These are phyloP conservation scores for Silvanus unidentatus DNA, from an alignment of 2,888 invertebrate genomes.

Conservation along the genomic window DNA sequence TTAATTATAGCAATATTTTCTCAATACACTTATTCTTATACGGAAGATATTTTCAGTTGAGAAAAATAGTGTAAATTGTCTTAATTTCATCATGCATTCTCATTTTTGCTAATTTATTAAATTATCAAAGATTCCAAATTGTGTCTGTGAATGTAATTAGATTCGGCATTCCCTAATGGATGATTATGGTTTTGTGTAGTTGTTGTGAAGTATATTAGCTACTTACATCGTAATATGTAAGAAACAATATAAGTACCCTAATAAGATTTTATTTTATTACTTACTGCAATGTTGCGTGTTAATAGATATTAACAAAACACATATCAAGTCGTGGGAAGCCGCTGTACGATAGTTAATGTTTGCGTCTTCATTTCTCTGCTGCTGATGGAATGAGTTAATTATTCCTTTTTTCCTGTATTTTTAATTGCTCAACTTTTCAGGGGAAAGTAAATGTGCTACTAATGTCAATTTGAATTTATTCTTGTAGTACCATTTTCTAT, in stretches of 20 bases:
- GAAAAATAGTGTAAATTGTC: too few species aligned
- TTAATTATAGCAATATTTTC: too few species aligned
- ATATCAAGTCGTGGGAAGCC: slow-evolving; percentile 23
- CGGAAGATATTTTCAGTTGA: too few species aligned
- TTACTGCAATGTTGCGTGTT: slow-evolving; percentile 24
- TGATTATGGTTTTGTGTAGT: too few species aligned
- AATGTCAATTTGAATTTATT: neutral
- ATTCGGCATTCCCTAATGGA: too few species aligned
- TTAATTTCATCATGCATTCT: too few species aligned
- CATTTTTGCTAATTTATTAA: too few species aligned
- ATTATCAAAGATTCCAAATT: too few species aligned
- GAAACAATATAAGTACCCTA: slow-evolving; percentile 24
- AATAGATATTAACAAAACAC: slow-evolving; percentile 26
- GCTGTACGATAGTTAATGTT: slow-evolving; percentile 7
- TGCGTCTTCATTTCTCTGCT: slow-evolving; percentile 17
- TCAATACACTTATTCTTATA: too few species aligned
- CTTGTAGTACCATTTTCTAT: too few species aligned
- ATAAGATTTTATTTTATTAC: slow-evolving; percentile 26
- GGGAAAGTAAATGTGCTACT: neutral
- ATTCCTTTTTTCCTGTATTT: slow-evolving; percentile 8
- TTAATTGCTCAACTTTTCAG: slow-evolving; percentile 4
- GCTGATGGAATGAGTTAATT: slow-evolving; percentile 14
- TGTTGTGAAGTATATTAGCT: too few species aligned
- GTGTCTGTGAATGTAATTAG: too few species aligned
- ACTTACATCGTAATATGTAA: slow-evolving; percentile 5